Percentiles rank a stretch among this genome's conserved stretches.
phyloP scores from a whole-genome alignment of 2,113 vertebrate genomes.

The Triplophysa rosa region DNA sequence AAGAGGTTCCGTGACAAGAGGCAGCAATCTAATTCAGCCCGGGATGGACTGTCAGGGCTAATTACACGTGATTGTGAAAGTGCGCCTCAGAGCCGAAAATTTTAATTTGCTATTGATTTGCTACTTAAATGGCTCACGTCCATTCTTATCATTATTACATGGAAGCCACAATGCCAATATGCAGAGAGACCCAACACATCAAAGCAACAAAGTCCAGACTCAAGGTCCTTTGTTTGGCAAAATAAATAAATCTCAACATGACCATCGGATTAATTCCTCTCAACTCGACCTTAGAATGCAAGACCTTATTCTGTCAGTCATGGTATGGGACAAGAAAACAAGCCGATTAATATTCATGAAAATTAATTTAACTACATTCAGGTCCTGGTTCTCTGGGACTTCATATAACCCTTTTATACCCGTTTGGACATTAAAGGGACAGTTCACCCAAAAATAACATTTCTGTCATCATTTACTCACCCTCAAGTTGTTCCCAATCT shows the following conservation, averaged over 20 bases:
- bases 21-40: constrained; percentile 62
- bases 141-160: constrained; percentile 74
- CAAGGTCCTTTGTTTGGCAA: constrained; percentile 54
- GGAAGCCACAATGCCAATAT: constrained; percentile 71
- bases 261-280: constrained; percentile 54
- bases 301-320: constrained; percentile 45
- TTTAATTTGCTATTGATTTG: constrained; percentile 83
- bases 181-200: constrained; percentile 62
- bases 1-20: constrained; percentile 64
- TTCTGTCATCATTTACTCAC: too few relatives aligned
- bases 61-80: constrained; percentile 77
- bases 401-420: neutral
- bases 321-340: constrained; percentile 37
- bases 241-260: constrained; percentile 50
- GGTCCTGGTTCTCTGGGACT: constrained; percentile 23
- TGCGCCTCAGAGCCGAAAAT: constrained; percentile 77
- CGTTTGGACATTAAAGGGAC: neutral
- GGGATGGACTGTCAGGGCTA: constrained; percentile 72
- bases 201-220: constrained; percentile 60
- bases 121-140: constrained; percentile 75
- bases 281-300: constrained; percentile 40
- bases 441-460: too few relatives aligned
- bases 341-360: constrained; percentile 53
- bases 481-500: too few relatives aligned
- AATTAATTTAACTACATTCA: constrained; percentile 39